Base-by-base conservation (phyloP, 2,113 vertebrate genomes). In the Sisor rabdophorus region DNA sequence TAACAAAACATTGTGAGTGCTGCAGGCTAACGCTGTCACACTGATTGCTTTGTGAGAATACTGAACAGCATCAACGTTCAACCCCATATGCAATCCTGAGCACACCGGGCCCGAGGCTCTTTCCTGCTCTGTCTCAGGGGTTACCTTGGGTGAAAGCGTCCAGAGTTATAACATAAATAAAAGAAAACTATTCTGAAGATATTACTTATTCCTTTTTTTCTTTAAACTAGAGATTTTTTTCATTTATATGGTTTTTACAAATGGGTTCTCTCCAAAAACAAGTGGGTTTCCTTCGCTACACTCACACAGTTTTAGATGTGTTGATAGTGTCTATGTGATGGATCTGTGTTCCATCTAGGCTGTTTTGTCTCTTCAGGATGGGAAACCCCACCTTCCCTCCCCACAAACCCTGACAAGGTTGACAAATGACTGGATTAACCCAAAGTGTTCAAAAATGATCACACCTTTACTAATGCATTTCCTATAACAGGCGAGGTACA, bases 21-120 rank as follows among this genome's bases (percentile, higher is more conserved):
- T 63, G 11, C 60, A 63, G 60, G 30, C 30, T 40, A 40, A 63
- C 11, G 2, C 60, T 7, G 30, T 40, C 60, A 63, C 60, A 63
- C 30, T n/a, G 60, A 40, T n/a, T 40, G 60, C 60, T 40, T 63
- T 63, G 30, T 63, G 60, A 63, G 20, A 40, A 63, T 61, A 28
- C 59, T 36, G 16, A 63, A 40, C 60, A 63, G 32, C 60, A 40
- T 40, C 36, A 13, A 16, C 20, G 30, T 63, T 20, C 19, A 61
- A 61, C 32, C 8, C 10, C 19, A 20, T 61, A 61, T 61, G 30
- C 59, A 61, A 32, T 20, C 59, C 36, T 63, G 20, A 40, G 32
- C 60, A 63, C 19, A 63, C 60, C 4, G 30, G 60, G 60, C 32
- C 11, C 11, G 4, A 40, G 60, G 60, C 32, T 40, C 19, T 40